Evolutionary conservation across 2,888 invertebrate species (phyloP).

Genomic region (Diarsia mendica): DNA sequence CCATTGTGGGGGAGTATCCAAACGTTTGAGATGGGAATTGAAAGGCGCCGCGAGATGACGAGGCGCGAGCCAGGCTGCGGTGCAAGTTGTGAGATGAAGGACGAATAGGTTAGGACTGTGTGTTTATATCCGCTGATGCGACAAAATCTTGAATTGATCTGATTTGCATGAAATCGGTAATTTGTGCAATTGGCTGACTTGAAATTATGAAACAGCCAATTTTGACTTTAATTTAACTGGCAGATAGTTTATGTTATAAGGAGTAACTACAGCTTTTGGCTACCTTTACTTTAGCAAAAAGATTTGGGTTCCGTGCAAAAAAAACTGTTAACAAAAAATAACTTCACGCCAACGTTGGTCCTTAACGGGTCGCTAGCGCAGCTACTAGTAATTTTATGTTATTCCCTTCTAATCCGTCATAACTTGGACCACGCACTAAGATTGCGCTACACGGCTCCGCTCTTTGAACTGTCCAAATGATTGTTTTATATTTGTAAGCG

Average conservation of each 20-base stretch:
- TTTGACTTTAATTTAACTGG: too few species aligned
- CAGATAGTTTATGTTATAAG: too few species aligned
- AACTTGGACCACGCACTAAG: constrained; percentile 69
- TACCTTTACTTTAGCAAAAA: too few species aligned
- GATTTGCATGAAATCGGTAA: not conserved
- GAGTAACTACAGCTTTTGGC: too few species aligned
- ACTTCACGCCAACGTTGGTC: too few species aligned
- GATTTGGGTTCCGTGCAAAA: too few species aligned
- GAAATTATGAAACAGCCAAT: not conserved
- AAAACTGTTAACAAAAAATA: too few species aligned
- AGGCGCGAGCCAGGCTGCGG: constrained; percentile 77
- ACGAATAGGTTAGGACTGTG: not conserved
- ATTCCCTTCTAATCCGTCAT: not conserved
- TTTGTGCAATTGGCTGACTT: not conserved
- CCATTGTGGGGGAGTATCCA: constrained; percentile 86
- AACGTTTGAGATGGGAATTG: constrained; percentile 87
- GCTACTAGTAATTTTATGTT: not conserved
- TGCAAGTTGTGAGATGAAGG: constrained; percentile 61
- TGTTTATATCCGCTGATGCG: not conserved
- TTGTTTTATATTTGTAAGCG: constrained; percentile 90
- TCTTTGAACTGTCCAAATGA: constrained; percentile 89
- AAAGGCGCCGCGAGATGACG: constrained; percentile 89
- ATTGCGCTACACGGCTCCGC: constrained; percentile 84
- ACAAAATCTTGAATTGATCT: not conserved
- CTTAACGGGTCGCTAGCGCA: too few species aligned